These are phyloP conservation scores for Tenthredo mesomela DNA, from an alignment of 2,888 invertebrate genomes.

Conservation along the genomic window DNA sequence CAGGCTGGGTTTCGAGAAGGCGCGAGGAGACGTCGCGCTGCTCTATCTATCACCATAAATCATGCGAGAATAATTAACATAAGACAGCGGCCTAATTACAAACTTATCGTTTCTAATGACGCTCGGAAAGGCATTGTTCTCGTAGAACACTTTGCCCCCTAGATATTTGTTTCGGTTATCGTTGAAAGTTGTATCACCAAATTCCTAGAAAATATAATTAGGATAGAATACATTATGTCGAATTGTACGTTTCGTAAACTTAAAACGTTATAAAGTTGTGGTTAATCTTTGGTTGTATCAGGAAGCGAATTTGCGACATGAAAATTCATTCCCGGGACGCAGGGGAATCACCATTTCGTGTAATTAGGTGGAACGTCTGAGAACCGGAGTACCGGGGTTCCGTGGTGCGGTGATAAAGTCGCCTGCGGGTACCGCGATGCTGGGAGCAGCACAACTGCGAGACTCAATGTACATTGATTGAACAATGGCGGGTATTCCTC, in stretches of 20 bases:
- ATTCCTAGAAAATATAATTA: too few species aligned
- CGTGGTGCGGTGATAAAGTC: conserved; percentile 68
- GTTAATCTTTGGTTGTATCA: not conserved
- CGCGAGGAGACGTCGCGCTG: conserved; percentile 15
- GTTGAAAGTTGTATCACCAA: not conserved
- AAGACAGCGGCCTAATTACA: conserved; percentile 72
- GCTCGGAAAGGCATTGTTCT: conserved; percentile 32
- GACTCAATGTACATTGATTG: conserved; percentile 74
- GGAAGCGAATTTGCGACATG: conserved; percentile 5
- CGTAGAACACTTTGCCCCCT: not conserved
- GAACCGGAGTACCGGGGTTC: conserved; percentile 67
- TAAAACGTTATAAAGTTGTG: not conserved
- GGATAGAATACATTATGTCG: too few species aligned
- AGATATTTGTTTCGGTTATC: not conserved
- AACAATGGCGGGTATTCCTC: conserved; percentile 67
- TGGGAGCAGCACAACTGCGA: conserved; percentile 55
- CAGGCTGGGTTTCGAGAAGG: not conserved
- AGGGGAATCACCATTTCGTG: conserved; percentile 56
- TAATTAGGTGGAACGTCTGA: conserved; percentile 74
- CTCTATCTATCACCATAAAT: conserved; percentile 70
- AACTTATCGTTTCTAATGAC: conserved; percentile 71
- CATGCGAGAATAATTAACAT: conserved; percentile 72
- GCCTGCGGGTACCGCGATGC: conserved; percentile 70
- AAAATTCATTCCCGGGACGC: conserved; percentile 32
- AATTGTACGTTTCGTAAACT: not conserved